Evolutionary conservation across 2,113 vertebrate genomes (phyloP), one percentile per base, ranked within the genome.

Genomic region (Sprattus sprattus): DNA sequence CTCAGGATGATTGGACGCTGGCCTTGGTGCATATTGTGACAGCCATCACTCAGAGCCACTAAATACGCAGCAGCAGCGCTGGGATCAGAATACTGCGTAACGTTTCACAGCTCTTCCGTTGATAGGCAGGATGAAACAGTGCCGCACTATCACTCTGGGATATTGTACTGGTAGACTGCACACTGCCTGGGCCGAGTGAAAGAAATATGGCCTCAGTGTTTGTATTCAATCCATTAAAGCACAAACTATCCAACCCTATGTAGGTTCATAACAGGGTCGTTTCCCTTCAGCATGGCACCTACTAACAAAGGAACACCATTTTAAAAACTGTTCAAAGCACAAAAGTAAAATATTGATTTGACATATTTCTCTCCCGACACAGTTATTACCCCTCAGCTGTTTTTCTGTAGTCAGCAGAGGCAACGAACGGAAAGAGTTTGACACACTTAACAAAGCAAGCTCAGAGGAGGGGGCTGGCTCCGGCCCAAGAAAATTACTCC

Each of bases 351-450:
- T 28, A 82, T 47, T n/a, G 32, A 85, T 78, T 47, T 82, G 47
- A 81, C 44, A 39, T 46, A 81, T 39, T 83, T 90, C 46, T 80
- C 44, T 82, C 89, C 88, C 89, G 89, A 90, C 89, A 91, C 91
- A 94, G 91, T 89, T 89, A 93, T 93, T 85, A 90, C 64, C 67
- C 71, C 81, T 83, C 46, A 46, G 89, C 87, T 87, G 91, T 91
- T 91, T 91, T 92, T 92, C 93, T 50, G 85, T 81, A 91, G 93
- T 92, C 91, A 94, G 91, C 93, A 93, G 92, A 93, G 90, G 90
- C 89, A 93, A 89, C 84, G 92, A 93, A 95, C 89, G 92, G 92
- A 91, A 94, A 92, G 90, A 90, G 87, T 94, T 87, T 93, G 93
- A 94, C 93, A 93, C 92, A 81, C 87, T 86, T 84, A 86, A 94